These are phyloP conservation scores for Bovichtus variegatus DNA, from an alignment of 2,797 vertebrate genomes.

Conservation along the genomic window DNA sequence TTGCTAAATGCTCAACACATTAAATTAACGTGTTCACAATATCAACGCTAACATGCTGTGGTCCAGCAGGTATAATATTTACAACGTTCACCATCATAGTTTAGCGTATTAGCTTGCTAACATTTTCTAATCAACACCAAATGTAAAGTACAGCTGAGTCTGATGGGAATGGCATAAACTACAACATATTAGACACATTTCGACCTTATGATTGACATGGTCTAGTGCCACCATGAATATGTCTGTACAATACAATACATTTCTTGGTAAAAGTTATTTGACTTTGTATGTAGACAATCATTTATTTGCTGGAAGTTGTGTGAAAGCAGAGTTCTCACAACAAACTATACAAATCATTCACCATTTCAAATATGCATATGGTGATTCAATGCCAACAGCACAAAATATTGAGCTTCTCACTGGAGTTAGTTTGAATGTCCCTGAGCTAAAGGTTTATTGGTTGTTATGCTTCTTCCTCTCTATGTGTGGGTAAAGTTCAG, in stretches of 20 bases:
- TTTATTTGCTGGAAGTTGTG: conserved; percentile 25
- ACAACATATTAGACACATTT: not conserved
- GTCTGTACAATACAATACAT: not conserved
- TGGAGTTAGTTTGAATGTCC: conserved; percentile 65
- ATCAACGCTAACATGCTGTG: not conserved
- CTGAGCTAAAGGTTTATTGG: conserved; percentile 74
- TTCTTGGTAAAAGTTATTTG: not conserved
- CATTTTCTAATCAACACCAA: not conserved
- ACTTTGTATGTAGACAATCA: not conserved
- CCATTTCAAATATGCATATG: conserved; percentile 63
- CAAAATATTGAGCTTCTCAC: conserved; percentile 67
- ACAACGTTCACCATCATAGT: not conserved
- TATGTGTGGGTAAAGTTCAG: conserved; percentile 68
- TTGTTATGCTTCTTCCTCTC: conserved; percentile 56
- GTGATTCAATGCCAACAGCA: conserved; percentile 68
- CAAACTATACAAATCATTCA: conserved; percentile 56
- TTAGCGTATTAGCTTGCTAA: not conserved
- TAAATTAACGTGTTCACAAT: not conserved
- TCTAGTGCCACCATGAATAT: too few relatives aligned
- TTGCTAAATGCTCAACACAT: not conserved
- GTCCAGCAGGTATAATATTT: not conserved
- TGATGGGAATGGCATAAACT: not conserved
- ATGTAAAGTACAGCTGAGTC: not conserved
- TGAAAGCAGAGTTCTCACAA: conserved; percentile 42
- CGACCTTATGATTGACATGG: not conserved